Evolutionary conservation across 2,113 vertebrate genomes (phyloP).

Genomic region (Urocolius indicus): DNA sequence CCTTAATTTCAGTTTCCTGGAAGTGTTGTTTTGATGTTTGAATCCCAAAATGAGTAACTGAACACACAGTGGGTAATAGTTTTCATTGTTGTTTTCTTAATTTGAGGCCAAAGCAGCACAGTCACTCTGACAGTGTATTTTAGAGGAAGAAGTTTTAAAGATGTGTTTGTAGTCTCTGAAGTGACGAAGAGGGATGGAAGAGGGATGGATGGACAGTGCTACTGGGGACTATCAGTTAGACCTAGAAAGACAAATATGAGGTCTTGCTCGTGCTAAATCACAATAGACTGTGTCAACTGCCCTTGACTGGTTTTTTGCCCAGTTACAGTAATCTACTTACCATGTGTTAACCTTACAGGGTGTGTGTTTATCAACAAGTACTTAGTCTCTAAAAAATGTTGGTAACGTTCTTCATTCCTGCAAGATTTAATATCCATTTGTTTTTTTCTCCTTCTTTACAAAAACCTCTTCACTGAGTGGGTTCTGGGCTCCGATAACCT

Average conservation of each 20-base stretch:
- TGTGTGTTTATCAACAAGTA: not conserved
- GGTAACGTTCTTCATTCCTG: not conserved
- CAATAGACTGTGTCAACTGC: not conserved
- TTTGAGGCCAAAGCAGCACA: not conserved
- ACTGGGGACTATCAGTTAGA: not conserved
- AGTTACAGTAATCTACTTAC: not conserved
- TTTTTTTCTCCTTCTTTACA: not conserved
- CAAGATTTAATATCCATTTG: not conserved
- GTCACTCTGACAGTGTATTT: not conserved
- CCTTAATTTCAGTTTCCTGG: not conserved
- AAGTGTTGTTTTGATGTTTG: not conserved
- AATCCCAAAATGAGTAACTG: not conserved
- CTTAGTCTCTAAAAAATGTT: not conserved
- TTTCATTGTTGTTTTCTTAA: not conserved
- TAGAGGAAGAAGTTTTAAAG: not conserved
- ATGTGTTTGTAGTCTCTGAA: not conserved
- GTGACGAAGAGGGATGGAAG: not conserved
- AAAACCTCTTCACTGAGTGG: not conserved
- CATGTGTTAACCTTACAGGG: not conserved
- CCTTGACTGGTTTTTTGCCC: not conserved
- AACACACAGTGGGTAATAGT: not conserved
- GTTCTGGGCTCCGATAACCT: not conserved
- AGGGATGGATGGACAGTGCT: not conserved
- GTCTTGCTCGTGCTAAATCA: not conserved
- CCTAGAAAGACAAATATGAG: not conserved